phyloP scores from a whole-genome alignment of 2,113 vertebrate genomes.

The Burhinus bistriatus region DNA sequence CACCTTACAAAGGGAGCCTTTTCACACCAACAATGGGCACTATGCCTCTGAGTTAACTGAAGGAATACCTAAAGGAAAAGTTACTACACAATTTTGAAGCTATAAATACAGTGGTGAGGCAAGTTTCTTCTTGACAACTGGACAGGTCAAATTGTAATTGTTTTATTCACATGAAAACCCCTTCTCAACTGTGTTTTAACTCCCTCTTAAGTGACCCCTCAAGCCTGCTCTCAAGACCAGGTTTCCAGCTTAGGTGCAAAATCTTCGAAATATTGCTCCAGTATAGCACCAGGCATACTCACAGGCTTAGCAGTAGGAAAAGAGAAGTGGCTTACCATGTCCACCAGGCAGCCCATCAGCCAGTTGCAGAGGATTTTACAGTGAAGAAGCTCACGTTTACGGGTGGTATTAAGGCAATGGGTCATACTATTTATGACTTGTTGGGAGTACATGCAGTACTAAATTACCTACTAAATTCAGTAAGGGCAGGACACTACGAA shows the following conservation, averaged over 20 bases:
- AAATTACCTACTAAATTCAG: not conserved
- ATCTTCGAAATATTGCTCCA: not conserved
- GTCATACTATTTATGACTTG: not conserved
- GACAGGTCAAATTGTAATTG: not conserved
- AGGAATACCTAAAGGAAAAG: not conserved
- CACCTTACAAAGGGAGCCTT: not conserved
- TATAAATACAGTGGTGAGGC: not conserved
- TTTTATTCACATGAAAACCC: not conserved
- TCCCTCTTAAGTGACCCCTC: fast-evolving
- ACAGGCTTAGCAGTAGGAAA: not conserved
- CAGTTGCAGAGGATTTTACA: not conserved
- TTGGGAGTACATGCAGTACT: not conserved
- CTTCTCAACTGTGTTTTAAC: not conserved
- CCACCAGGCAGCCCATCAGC: not conserved
- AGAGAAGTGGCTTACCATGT: not conserved
- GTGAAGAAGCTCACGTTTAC: not conserved
- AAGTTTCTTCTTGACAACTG: not conserved
- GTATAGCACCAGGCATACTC: not conserved
- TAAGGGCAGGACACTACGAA: not conserved
- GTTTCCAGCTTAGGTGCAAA: not conserved
- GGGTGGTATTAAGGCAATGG: not conserved
- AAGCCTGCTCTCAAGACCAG: not conserved
- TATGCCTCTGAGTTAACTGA: not conserved
- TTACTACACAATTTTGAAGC: not conserved
- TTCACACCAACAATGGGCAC: not conserved